Percentiles rank a stretch among this genome's conserved stretches.
Conservation (phyloP, 2,113 vertebrate species). For the Sitta europaea region DNA sequence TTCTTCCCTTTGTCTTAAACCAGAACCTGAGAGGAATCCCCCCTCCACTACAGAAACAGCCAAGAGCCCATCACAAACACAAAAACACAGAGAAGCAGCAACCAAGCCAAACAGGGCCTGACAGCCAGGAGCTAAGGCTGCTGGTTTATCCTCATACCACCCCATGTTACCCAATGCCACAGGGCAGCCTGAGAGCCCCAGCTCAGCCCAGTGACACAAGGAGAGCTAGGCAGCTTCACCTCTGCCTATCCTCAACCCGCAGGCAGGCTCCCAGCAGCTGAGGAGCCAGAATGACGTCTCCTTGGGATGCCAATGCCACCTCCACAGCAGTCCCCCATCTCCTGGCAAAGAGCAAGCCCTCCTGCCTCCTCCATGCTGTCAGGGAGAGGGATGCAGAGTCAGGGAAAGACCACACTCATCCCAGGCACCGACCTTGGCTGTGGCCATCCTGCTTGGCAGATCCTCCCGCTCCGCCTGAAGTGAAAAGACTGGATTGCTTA, state of each 20-base stretch:
- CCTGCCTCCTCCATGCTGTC: background rate
- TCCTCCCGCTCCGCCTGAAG: background rate
- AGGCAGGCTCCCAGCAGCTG: background rate
- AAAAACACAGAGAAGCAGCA: background rate
- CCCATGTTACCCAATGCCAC: background rate
- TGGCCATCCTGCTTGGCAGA: background rate
- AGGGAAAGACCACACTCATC: background rate
- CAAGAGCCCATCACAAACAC: background rate
- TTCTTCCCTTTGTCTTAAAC: background rate
- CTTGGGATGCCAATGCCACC: background rate
- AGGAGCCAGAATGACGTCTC: background rate
- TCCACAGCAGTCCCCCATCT: accelerated
- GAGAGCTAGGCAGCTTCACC: background rate
- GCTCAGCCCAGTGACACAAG: background rate
- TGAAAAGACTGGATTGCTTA: background rate
- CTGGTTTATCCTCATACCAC: background rate
- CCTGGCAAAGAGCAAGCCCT: background rate
- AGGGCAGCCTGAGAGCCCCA: background rate
- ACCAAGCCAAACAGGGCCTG: accelerated
- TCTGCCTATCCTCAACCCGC: background rate
- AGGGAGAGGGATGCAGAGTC: background rate
- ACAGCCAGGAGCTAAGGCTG: background rate
- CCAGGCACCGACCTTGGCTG: background rate
- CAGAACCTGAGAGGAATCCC: background rate
- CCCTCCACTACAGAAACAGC: background rate